A percentile compares a stretch with the other conserved stretches of the same genome.
Evolutionary conservation across 2,888 invertebrate species (phyloP).

Genomic region (Phortica okadai): DNA sequence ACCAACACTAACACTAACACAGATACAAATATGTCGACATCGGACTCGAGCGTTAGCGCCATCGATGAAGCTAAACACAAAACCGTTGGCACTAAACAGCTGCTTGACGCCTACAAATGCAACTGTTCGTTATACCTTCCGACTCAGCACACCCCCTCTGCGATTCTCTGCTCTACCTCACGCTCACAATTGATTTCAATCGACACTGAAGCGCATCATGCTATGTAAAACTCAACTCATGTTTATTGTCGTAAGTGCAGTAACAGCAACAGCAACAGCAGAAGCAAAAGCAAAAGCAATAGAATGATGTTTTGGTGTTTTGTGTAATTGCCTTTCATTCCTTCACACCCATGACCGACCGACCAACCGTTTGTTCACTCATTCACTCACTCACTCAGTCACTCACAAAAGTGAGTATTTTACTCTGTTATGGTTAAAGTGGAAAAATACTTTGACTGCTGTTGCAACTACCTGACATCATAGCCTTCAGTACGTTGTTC

Average conservation of each 20-base stretch:
- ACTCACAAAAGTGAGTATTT: no score
- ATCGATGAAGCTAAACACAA: not conserved
- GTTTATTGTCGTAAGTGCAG: slow-evolving; percentile 65
- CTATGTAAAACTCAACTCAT: slow-evolving; percentile 35
- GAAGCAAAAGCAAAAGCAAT: not conserved
- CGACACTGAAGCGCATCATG: not conserved
- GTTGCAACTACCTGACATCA: not conserved
- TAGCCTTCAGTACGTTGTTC: slow-evolving; percentile 48
- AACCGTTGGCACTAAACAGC: slow-evolving; percentile 36
- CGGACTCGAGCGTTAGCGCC: not conserved
- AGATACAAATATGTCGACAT: slow-evolving; percentile 19
- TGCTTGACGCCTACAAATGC: slow-evolving; percentile 21
- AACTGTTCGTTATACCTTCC: not conserved
- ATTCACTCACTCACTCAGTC: no score
- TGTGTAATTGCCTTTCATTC: no score
- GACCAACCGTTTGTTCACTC: no score
- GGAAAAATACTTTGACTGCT: no score
- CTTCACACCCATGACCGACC: no score
- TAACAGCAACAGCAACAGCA: not conserved
- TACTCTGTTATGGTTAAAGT: no score
- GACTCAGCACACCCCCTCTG: not conserved
- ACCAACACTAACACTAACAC: not conserved
- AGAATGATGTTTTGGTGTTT: no score
- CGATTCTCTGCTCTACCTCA: no score
- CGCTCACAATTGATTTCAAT: no score